A percentile compares a stretch with the other conserved stretches of the same genome.
Conservation (phyloP, 2,113 vertebrate genomes). For the Catagonus wagneri region DNA sequence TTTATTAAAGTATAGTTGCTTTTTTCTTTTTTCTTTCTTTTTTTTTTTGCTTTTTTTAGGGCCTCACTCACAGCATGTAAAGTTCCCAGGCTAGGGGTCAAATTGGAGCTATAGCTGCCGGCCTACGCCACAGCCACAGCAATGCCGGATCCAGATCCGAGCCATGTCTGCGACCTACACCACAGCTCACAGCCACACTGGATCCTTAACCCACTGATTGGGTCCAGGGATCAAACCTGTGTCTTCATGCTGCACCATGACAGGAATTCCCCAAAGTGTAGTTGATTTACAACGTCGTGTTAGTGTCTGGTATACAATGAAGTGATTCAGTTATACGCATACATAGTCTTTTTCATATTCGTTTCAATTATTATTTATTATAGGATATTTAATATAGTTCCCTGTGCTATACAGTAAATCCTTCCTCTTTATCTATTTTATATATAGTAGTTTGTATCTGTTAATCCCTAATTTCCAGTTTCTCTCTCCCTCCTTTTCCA, state of each 20-base stretch:
- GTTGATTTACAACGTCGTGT: background rate
- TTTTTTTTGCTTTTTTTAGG: too few relatives aligned
- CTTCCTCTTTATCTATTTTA: background rate
- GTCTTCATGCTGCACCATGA: too few relatives aligned
- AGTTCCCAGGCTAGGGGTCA: too few relatives aligned
- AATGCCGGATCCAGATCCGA: too few relatives aligned
- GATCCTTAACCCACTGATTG: too few relatives aligned
- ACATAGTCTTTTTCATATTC: background rate
- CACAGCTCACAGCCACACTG: too few relatives aligned
- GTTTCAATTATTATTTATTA: background rate
- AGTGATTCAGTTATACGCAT: background rate
- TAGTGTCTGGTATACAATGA: background rate
- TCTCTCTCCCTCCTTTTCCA: background rate
- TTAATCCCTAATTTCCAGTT: background rate
- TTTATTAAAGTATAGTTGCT: background rate
- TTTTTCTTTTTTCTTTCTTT: background rate
- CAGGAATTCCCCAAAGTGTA: background rate
- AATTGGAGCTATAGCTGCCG: too few relatives aligned
- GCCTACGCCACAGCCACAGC: too few relatives aligned
- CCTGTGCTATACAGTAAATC: background rate
- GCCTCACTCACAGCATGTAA: too few relatives aligned
- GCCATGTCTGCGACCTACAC: too few relatives aligned
- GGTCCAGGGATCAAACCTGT: too few relatives aligned
- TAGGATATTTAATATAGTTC: background rate
- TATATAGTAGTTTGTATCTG: background rate